Evolutionary conservation across 2,888 invertebrate species (phyloP).

Genomic region (Rhyacophila evoluta): DNA sequence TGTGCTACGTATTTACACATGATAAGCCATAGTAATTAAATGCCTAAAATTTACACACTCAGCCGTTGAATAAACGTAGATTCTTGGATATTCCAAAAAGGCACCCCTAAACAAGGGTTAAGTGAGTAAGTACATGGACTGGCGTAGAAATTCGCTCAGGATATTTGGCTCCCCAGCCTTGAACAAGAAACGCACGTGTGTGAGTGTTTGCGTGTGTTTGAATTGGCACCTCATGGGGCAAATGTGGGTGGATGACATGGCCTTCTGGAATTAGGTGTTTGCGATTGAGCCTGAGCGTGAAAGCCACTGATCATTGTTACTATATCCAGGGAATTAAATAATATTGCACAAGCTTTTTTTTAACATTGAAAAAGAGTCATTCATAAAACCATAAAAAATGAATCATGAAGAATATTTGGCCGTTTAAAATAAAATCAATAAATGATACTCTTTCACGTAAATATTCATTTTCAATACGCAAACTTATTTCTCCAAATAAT

Average conservation of each 20-base stretch:
- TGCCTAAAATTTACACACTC: constrained; percentile 1
- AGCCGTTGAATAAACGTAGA: constrained; percentile 23
- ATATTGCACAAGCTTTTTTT: too few relatives aligned
- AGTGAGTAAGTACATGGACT: constrained; percentile 42
- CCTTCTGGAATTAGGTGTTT: constrained; percentile 19
- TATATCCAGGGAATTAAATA: too few relatives aligned
- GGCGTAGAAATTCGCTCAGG: constrained; percentile 47
- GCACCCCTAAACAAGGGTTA: constrained; percentile 50
- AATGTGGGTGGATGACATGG: constrained; percentile 14
- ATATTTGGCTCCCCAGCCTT: constrained; percentile 34
- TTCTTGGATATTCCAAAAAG: constrained; percentile 43
- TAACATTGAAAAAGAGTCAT: too few relatives aligned
- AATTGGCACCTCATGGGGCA: neutral
- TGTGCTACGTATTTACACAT: neutral
- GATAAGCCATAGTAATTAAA: constrained; percentile 20
- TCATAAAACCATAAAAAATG: too few relatives aligned
- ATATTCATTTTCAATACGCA: too few relatives aligned
- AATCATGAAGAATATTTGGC: too few relatives aligned
- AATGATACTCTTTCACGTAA: too few relatives aligned
- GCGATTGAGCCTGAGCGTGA: neutral
- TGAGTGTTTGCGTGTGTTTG: constrained; percentile 23
- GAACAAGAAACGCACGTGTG: constrained; percentile 32
- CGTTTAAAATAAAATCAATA: too few relatives aligned
- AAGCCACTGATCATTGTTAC: constrained; percentile 3
- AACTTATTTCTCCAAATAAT: too few relatives aligned